These are phyloP conservation scores for Catharus bicknelli DNA, from an alignment of 2,113 vertebrate species.

Conservation along the genomic window DNA sequence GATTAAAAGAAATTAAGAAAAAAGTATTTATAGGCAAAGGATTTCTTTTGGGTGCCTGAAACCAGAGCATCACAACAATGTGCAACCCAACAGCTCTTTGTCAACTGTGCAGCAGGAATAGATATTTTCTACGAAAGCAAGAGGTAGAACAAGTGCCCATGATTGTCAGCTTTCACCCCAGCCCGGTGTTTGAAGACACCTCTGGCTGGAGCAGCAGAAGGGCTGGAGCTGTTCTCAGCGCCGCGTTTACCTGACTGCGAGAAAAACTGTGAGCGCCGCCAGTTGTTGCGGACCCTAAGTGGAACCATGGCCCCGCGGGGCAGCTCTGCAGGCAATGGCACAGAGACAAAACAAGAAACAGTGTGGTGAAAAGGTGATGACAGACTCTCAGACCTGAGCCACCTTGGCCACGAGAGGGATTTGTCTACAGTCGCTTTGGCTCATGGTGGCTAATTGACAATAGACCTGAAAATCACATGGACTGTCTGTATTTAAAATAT, in stretches of 20 bases:
- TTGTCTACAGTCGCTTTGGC: accelerated
- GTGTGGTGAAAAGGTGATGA: not conserved
- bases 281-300: slow-evolving; percentile 85
- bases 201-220: not conserved
- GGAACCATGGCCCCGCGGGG: slow-evolving; percentile 75
- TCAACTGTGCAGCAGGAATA: slow-evolving; percentile 71
- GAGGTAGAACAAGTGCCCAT: slow-evolving; percentile 39
- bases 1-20: not conserved
- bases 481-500: not conserved
- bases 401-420: not conserved
- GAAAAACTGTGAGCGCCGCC: slow-evolving; percentile 92
- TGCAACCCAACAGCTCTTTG: slow-evolving; percentile 61
- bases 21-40: not conserved
- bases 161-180: slow-evolving; percentile 15
- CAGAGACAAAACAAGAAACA: slow-evolving; percentile 73
- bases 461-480: accelerated
- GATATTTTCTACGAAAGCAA: slow-evolving; percentile 44
- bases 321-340: slow-evolving; percentile 65
- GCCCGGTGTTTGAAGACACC: not conserved
- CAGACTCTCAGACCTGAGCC: not conserved
- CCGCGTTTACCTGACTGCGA: slow-evolving; percentile 85
- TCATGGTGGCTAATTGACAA: not conserved
- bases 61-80: not conserved
- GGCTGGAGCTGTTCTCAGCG: slow-evolving; percentile 26
- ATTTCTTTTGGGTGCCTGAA: slow-evolving; percentile 36